Evolutionary conservation across 2,888 invertebrate genomes (phyloP).

Genomic region (Nemapogon koenigi): DNA sequence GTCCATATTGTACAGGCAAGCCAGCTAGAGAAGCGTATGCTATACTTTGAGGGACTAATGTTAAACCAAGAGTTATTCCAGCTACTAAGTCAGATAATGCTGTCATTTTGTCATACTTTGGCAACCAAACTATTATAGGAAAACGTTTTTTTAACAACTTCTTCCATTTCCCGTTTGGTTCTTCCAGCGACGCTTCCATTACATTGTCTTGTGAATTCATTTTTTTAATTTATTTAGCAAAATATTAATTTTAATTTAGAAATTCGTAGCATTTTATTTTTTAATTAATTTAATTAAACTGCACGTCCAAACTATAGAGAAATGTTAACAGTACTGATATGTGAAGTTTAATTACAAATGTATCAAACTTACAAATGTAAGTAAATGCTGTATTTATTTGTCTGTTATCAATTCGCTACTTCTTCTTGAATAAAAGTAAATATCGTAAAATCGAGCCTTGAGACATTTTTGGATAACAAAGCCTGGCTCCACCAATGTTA

Average conservation of each 20-base stretch:
- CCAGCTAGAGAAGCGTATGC: conserved; percentile 89
- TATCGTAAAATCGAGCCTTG: too few relatives aligned
- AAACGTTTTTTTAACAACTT: neutral
- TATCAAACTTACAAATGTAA: too few relatives aligned
- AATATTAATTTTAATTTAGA: neutral
- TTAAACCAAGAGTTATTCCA: conserved; percentile 87
- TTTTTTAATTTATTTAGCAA: neutral
- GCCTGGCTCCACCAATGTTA: too few relatives aligned
- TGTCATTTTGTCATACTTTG: conserved; percentile 70
- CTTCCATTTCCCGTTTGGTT: neutral
- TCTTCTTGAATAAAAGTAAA: too few relatives aligned
- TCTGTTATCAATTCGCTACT: too few relatives aligned
- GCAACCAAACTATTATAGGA: conserved; percentile 71
- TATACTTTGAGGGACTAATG: conserved; percentile 92
- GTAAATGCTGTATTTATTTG: too few relatives aligned
- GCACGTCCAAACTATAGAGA: too few relatives aligned
- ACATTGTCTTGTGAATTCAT: conserved; percentile 2
- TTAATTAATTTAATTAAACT: too few relatives aligned
- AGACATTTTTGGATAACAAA: too few relatives aligned
- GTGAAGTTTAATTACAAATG: too few relatives aligned
- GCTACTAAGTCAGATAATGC: conserved; percentile 85
- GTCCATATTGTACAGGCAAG: conserved; percentile 86
- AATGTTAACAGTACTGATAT: too few relatives aligned
- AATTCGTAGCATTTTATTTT: too few relatives aligned
- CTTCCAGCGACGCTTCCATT: neutral